phyloP scores from a whole-genome alignment of 2,888 invertebrate genomes.

The Chymomyza procnemis region DNA sequence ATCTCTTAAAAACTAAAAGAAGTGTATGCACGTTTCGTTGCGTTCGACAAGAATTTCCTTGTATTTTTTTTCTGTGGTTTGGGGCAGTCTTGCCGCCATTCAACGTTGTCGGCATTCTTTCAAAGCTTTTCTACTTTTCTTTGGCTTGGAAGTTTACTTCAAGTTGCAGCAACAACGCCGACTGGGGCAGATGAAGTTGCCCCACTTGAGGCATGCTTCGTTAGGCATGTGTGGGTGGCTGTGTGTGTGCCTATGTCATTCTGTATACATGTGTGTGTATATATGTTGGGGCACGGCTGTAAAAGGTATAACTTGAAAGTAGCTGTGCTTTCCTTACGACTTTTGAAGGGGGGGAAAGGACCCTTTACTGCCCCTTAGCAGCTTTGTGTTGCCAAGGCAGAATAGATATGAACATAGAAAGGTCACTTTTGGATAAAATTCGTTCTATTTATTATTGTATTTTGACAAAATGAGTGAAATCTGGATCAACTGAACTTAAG shows the following conservation, averaged over 20 bases:
- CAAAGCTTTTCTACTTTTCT: slow-evolving; percentile 32
- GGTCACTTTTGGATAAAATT: not conserved
- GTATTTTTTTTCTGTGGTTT: not conserved
- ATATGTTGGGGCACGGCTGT: not conserved
- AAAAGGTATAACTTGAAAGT: not conserved
- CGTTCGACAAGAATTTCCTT: not conserved
- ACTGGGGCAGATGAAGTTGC: slow-evolving; percentile 5
- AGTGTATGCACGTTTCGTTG: not conserved
- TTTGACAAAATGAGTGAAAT: no score
- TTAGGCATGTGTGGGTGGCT: slow-evolving; percentile 1
- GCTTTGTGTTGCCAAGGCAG: not conserved
- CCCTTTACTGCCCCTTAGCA: not conserved
- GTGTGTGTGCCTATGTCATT: slow-evolving; percentile 1
- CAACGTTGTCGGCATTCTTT: slow-evolving; percentile 61
- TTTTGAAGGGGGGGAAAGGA: not conserved
- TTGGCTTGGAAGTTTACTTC: not conserved
- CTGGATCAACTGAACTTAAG: no score
- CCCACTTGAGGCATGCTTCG: slow-evolving; percentile 23
- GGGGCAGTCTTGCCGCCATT: not conserved
- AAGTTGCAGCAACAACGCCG: slow-evolving; percentile 34
- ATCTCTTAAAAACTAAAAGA: no score
- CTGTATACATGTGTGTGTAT: not conserved
- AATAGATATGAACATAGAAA: not conserved
- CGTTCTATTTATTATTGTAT: not conserved
- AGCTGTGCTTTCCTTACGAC: not conserved